Conservation (phyloP, 1,140 invertebrate species). For the Matsumurasca onukii region DNA sequence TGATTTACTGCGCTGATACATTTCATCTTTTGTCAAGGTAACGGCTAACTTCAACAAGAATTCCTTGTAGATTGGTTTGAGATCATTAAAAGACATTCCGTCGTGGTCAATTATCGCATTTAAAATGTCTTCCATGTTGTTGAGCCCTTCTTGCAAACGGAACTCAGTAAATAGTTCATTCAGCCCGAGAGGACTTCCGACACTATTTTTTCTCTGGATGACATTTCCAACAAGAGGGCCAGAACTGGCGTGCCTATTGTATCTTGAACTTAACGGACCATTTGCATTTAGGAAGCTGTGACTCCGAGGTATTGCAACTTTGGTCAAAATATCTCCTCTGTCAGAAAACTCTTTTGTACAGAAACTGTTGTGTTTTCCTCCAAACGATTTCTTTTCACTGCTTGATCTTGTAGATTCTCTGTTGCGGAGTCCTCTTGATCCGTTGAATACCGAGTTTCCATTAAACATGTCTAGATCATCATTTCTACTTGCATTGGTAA, state of each 20-base stretch:
- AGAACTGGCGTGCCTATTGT: conserved; percentile 46
- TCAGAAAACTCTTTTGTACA: conserved; percentile 17
- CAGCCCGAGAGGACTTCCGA: conserved; percentile 65
- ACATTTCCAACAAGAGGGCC: conserved; percentile 6
- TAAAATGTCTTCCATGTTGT: conserved; percentile 84
- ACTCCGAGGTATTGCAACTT: conserved; percentile 78
- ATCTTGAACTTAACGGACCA: conserved; percentile 53
- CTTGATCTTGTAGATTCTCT: not conserved
- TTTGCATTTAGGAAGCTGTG: conserved; percentile 75
- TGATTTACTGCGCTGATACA: conserved; percentile 83
- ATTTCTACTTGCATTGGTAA: conserved; percentile 2
- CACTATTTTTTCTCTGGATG: conserved; percentile 28
- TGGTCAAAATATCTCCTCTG: conserved; percentile 73
- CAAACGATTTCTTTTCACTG: not conserved
- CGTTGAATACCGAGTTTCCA: not conserved
- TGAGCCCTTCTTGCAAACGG: conserved; percentile 78
- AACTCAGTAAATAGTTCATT: conserved; percentile 82
- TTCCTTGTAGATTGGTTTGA: conserved; percentile 89
- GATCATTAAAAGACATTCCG: conserved; percentile 89
- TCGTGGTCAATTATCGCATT: conserved; percentile 84
- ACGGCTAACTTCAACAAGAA: conserved; percentile 82
- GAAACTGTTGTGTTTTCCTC: conserved; percentile 8
- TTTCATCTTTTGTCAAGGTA: conserved; percentile 84
- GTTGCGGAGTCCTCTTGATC: not conserved
- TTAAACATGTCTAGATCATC: not conserved